Percentiles rank a stretch among this genome's conserved stretches.
phyloP scores from a whole-genome alignment of 1,140 invertebrate species.

The Cydia strobilella region DNA sequence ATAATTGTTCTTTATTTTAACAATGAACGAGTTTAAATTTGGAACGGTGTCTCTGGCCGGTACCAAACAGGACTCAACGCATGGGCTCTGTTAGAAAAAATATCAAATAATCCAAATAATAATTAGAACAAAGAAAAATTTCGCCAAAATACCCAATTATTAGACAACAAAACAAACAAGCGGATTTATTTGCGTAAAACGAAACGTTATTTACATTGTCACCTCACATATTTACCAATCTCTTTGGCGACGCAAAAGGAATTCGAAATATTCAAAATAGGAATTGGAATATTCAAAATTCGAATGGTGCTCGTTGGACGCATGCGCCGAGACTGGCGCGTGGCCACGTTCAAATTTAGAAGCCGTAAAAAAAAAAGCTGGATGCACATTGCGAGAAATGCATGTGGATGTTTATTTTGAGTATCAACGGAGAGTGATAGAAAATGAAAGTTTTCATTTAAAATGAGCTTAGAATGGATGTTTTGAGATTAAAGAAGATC shows the following conservation, averaged over 20 bases:
- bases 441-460: conserved; percentile 1
- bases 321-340: conserved; percentile 67
- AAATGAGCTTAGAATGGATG: neutral
- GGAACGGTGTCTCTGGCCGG: conserved; percentile 58
- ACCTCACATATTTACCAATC: conserved; percentile 47
- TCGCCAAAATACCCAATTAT: conserved; percentile 25
- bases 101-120: conserved; percentile 29
- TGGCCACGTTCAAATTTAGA: conserved; percentile 73
- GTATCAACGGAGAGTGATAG: conserved; percentile 42
- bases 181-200: conserved; percentile 13
- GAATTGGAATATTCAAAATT: conserved; percentile 37
- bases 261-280: conserved; percentile 36
- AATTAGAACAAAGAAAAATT: conserved; percentile 6
- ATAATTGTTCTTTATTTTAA: conserved; percentile 42
- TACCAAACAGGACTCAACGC: conserved; percentile 60
- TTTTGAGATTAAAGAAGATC: neutral
- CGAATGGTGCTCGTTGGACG: conserved; percentile 53
- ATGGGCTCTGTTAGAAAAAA: conserved; percentile 55
- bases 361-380: conserved; percentile 62
- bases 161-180: conserved; percentile 33
- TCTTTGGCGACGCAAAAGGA: conserved; percentile 24
- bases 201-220: conserved; percentile 33
- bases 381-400: conserved; percentile 72
- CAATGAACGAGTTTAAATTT: conserved; percentile 46
- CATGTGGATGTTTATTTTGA: conserved; percentile 64